Base-by-base conservation (phyloP, 2,888 invertebrate species). In the Tetragonula carbonaria region DNA sequence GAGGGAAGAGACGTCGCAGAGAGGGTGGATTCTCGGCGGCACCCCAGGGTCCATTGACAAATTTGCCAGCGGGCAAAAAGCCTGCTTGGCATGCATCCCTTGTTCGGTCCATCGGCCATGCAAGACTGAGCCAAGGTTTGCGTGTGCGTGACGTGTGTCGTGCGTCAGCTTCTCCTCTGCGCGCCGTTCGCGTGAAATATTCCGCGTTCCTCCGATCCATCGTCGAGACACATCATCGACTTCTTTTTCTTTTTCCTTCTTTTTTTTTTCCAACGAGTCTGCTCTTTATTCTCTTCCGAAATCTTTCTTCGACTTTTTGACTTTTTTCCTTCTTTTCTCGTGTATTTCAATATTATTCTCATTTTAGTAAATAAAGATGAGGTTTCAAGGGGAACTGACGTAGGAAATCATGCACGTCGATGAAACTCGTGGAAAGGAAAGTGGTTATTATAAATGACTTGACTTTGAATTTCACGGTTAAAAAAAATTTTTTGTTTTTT, bases 1-100 rank as follows among this genome's bases (percentile, higher is more conserved):
- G 45, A 82, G 88, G 84, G 74, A 23, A 74, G 77, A 62, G 79
- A 45, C 72, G 68, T 79, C 63, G 63, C 63, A 72, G 63, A 23
- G 74, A 81, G 82, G 86, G 82, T 74, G 84, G 87, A 79, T 80
- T 83, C 84, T 33, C 51, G 51, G n/a, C 33, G 74, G 79, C 81
- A 78, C 87, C 83, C 84, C 66, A 86, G 84, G 87, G 88, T 89
- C 92, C 90, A 90, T 90, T 91, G 91, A 91, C 90, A 90, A 92
- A 92, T 92, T 91, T 91, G 90, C 90, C 86, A 82, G 80, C 88
- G 86, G 86, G 88, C 81, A 87, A 91, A 91, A 89, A 91, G 89
- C 77, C 88, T 90, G 85, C 86, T 91, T 91, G 91, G 84, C 90
- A 91, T 92, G 92, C 91, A 91, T 91, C 91, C 91, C 90, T 87